Percentiles rank a stretch among this genome's conserved stretches.
Conservation (phyloP, 1,140 invertebrate species). For the Drosophila asahinai region DNA sequence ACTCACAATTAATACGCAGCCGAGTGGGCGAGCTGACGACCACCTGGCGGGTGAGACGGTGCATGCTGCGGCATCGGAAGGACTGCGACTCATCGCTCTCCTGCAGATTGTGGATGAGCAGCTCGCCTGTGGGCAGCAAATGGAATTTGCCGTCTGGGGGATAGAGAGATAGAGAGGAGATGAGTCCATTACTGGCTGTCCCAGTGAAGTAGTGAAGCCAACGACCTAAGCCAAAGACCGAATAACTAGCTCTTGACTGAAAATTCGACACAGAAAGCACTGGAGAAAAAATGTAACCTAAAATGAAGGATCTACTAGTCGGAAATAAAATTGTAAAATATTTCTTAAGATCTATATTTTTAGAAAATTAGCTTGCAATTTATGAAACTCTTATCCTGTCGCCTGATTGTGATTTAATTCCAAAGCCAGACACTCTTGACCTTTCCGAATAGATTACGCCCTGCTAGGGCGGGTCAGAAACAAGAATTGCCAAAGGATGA, state of each 20-base stretch:
- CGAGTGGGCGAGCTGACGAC: conserved; percentile 90
- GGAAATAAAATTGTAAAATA: background rate
- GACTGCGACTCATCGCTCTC: conserved; percentile 90
- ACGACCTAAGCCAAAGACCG: background rate
- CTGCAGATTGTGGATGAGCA: conserved; percentile 91
- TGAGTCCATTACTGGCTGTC: conserved; percentile 1
- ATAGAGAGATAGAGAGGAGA: conserved; percentile 3
- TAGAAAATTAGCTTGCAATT: background rate
- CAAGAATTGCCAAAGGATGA: background rate
- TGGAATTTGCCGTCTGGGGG: conserved; percentile 92
- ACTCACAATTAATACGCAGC: conserved; percentile 90
- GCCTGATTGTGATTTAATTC: conserved; percentile 13
- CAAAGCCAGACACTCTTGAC: conserved; percentile 22
- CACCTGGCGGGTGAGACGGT: conserved; percentile 90
- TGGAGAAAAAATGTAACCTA: background rate
- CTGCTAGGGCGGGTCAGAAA: background rate
- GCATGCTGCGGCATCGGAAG: conserved; percentile 92
- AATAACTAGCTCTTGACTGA: background rate
- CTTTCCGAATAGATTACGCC: conserved; percentile 32
- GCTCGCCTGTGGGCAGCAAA: conserved; percentile 91
- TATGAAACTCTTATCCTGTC: background rate
- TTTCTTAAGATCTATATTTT: background rate
- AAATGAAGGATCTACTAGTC: too few species aligned
- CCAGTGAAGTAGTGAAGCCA: background rate
- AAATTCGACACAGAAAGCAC: conserved; percentile 6